These are phyloP conservation scores for Tigriopus japonicus DNA, from an alignment of 1,140 invertebrate genomes.

Conservation along the genomic window DNA sequence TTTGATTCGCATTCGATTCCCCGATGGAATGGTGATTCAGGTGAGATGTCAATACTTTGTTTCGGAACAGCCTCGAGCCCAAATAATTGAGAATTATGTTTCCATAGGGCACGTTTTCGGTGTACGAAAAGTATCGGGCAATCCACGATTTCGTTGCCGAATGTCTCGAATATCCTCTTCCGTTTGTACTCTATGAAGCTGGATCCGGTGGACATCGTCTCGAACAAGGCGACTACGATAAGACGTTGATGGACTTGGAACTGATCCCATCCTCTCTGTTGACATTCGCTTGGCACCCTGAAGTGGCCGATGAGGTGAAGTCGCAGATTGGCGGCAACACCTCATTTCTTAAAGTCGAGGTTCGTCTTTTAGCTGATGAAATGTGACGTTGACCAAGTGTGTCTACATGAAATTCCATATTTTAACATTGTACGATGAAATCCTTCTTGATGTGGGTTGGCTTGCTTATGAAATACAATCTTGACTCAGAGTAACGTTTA, in stretches of 20 bases:
- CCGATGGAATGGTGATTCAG: conserved; percentile 61
- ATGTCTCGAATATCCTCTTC: neutral
- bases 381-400: too few relatives aligned
- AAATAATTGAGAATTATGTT: neutral
- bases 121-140: neutral
- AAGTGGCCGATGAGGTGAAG: neutral
- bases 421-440: too few relatives aligned
- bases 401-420: too few relatives aligned
- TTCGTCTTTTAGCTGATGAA: too few relatives aligned
- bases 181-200: neutral
- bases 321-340: neutral
- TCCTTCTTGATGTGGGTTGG: too few relatives aligned
- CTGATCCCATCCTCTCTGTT: conserved; percentile 4
- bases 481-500: too few relatives aligned
- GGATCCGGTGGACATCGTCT: neutral
- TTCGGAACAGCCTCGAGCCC: too few relatives aligned
- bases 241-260: neutral
- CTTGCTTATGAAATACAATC: too few relatives aligned
- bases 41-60: conserved; percentile 28
- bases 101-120: conserved; percentile 8
- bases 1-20: conserved; percentile 48
- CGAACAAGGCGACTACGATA: neutral
- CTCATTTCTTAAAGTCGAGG: neutral
- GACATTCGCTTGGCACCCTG: conserved; percentile 3
- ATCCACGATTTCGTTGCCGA: conserved; percentile 4